Percentiles rank a stretch among this genome's conserved stretches.
These are phyloP conservation scores for Diaprepes abbreviatus DNA, from an alignment of 2,888 invertebrate species.

Conservation along the genomic window DNA sequence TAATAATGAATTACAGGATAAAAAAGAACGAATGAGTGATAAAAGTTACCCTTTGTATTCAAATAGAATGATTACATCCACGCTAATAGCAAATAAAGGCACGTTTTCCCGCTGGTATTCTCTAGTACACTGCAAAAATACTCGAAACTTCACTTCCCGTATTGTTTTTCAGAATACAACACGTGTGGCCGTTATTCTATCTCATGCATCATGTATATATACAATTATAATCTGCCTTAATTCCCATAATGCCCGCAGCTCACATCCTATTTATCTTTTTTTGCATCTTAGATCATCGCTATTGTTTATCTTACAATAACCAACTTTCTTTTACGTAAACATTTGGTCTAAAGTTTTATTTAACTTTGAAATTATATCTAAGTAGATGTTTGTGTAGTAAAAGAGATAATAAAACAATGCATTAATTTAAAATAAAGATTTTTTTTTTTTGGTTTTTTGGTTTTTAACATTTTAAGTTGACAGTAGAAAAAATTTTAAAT, in stretches of 20 bases:
- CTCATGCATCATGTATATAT: conserved; percentile 28
- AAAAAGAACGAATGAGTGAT: too few species aligned
- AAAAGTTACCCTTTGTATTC: too few species aligned
- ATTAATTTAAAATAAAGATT: too few species aligned
- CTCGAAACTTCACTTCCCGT: conserved; percentile 17
- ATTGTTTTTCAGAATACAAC: conserved; percentile 14
- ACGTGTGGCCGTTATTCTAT: conserved; percentile 12
- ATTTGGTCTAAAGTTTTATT: not conserved
- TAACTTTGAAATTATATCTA: not conserved
- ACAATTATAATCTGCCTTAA: conserved; percentile 16
- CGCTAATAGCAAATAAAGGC: too few species aligned
- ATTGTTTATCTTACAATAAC: conserved; percentile 14
- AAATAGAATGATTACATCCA: too few species aligned
- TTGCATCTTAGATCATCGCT: conserved; percentile 28
- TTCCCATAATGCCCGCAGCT: conserved; percentile 24
- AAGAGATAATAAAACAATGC: too few species aligned
- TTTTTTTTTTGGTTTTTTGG: too few species aligned
- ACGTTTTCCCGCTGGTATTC: too few species aligned
- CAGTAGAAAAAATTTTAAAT: too few species aligned
- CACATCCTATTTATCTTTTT: conserved; percentile 18
- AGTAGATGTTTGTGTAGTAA: too few species aligned
- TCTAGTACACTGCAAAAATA: not conserved
- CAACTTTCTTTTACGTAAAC: conserved; percentile 8
- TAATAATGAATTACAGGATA: too few species aligned
- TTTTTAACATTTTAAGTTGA: too few species aligned